Base-by-base conservation (phyloP, 2,888 invertebrate species). In the Xylota sylvarum region DNA sequence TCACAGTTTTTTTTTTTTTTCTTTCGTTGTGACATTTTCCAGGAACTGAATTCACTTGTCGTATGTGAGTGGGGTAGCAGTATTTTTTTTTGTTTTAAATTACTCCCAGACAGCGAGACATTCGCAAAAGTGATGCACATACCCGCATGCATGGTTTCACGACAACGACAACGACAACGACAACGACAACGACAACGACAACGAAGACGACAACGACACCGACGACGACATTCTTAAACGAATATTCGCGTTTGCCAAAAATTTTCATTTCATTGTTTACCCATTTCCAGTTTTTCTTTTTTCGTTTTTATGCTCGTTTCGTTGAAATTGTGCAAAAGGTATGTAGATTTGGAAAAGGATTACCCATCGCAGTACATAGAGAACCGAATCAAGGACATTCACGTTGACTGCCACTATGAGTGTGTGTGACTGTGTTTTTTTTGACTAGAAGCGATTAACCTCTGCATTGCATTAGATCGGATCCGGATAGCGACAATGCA, bases 191-290 rank as follows among this genome's bases (percentile, higher is more conserved):
- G 23, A n/a, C 40, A 43, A 48, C 48, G 56, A 17, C 48, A 60
- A 62, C 14, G 35, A 62, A 32, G 1, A 37, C n/a, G 27, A 40
- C 52, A 7, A 65, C 48, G n/a, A 62, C 12, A 37, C 62, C 40
- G 23, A n/a, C 40, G 52, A 48, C 48, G 56, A 17, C 48, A 60
- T 37, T 35, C 50, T 40, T 30, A 55, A 50, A 65, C 52, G 48
- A 67, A 32, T 35, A 35, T 64, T 64, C 52, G 65, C 80, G 74
- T 67, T n/a, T 81, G 80, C 70, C 85, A 81, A 85, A 70, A 80
- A 76, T 67, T 27, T 80, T 85, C 76, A 77, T 80, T 67, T 67
- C 65, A 85, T 81, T 85, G 81, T 81, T 85, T 85, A 81, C 76
- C 46, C 65, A 58, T 58, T 52, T 56, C 40, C 65, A 60, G 72